Evolutionary conservation across 2,888 invertebrate species (phyloP).

Genomic region (Amphipyra tragopoginis): DNA sequence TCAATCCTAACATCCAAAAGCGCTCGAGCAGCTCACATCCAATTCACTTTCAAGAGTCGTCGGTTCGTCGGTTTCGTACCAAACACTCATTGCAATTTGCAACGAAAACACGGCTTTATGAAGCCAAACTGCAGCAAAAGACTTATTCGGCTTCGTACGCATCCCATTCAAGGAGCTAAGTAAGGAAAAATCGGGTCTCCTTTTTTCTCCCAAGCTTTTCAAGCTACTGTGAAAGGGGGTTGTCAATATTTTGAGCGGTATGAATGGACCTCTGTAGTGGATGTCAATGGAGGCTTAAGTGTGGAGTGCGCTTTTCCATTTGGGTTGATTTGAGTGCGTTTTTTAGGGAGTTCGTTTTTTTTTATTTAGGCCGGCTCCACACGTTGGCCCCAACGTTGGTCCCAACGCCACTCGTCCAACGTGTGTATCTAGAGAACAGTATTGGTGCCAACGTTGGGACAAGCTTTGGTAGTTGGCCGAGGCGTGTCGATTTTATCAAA

Average conservation of each 20-base stretch:
- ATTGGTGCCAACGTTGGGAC: too few relatives aligned
- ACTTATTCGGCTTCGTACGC: slow-evolving; percentile 78
- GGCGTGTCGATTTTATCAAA: too few relatives aligned
- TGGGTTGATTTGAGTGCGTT: slow-evolving; percentile 34
- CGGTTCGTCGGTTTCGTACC: slow-evolving; percentile 57
- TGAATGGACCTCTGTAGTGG: slow-evolving; percentile 83
- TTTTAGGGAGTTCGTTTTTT: too few relatives aligned
- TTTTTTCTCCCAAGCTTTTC: slow-evolving; percentile 84
- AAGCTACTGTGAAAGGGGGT: slow-evolving; percentile 81
- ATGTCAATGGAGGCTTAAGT: slow-evolving; percentile 83
- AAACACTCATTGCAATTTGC: slow-evolving; percentile 75
- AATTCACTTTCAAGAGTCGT: slow-evolving; percentile 45
- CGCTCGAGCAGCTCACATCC: slow-evolving; percentile 38
- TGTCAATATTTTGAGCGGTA: slow-evolving; percentile 88
- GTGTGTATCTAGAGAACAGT: too few relatives aligned
- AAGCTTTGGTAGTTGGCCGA: too few relatives aligned
- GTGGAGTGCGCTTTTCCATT: slow-evolving; percentile 72
- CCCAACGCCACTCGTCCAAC: too few relatives aligned
- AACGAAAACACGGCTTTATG: slow-evolving; percentile 72
- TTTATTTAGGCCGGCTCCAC: too few relatives aligned
- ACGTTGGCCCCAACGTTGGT: too few relatives aligned
- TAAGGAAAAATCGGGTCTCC: slow-evolving; percentile 84
- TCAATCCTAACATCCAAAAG: slow-evolving; percentile 6
- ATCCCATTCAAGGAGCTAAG: slow-evolving; percentile 78
- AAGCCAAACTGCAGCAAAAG: slow-evolving; percentile 67